phyloP scores from a whole-genome alignment of 2,888 invertebrate genomes.

The Mesorhabditis sp. region DNA sequence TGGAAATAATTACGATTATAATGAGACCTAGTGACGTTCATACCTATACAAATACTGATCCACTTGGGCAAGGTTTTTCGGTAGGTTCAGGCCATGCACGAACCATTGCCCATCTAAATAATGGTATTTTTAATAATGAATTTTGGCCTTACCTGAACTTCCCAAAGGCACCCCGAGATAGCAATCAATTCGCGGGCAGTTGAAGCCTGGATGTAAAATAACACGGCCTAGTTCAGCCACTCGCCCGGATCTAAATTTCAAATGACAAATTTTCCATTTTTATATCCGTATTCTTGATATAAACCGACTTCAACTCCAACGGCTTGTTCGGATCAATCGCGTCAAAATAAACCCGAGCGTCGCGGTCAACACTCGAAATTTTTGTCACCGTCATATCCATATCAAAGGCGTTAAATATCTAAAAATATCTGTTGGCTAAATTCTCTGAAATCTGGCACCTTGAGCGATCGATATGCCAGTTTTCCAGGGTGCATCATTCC shows the following conservation, averaged over 20 bases:
- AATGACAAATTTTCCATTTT: neutral
- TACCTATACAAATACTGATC: slow-evolving; percentile 69
- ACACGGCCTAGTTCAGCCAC: slow-evolving; percentile 58
- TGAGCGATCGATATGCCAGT: slow-evolving; percentile 33
- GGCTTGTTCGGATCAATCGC: slow-evolving; percentile 57
- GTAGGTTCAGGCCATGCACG: slow-evolving; percentile 69
- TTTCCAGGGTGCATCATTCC: slow-evolving; percentile 37
- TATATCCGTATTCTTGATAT: neutral
- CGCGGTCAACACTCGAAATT: slow-evolving; percentile 68
- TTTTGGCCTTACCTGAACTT: slow-evolving; percentile 65
- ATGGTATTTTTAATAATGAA: slow-evolving; percentile 18
- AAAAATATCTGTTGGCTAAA: slow-evolving; percentile 70
- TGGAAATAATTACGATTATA: slow-evolving; percentile 59
- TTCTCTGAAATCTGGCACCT: slow-evolving; percentile 17
- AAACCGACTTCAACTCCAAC: slow-evolving; percentile 22
- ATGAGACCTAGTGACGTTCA: slow-evolving; percentile 9
- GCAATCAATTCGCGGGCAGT: slow-evolving; percentile 62
- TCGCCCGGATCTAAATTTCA: slow-evolving; percentile 36
- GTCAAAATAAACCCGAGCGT: slow-evolving; percentile 66
- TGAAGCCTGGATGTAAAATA: slow-evolving; percentile 27
- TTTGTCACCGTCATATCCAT: slow-evolving; percentile 71
- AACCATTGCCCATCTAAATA: slow-evolving; percentile 69
- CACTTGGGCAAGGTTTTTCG: slow-evolving; percentile 70
- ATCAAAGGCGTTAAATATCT: slow-evolving; percentile 59
- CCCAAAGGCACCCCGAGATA: slow-evolving; percentile 71